Conservation (phyloP, 2,888 invertebrate genomes). For the Thelaira solivaga region DNA sequence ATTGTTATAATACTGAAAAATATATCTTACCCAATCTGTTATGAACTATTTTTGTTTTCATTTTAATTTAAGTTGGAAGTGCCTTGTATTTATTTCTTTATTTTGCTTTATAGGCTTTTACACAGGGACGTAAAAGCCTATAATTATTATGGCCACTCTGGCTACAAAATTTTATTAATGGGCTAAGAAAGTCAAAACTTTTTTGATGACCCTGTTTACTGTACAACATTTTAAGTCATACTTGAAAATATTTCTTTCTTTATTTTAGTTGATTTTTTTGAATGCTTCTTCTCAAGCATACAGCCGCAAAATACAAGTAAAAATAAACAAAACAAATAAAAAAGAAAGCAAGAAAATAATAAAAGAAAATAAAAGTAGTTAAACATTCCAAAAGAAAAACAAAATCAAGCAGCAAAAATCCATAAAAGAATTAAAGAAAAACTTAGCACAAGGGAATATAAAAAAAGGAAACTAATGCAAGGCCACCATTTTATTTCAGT, state of each 20-base stretch:
- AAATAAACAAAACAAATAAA: conserved; percentile 46
- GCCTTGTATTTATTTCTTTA: too few relatives aligned
- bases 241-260: conserved; percentile 46
- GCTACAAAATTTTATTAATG: too few relatives aligned
- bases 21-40: too few relatives aligned
- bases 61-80: too few relatives aligned
- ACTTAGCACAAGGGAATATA: conserved; percentile 15
- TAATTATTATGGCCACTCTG: too few relatives aligned
- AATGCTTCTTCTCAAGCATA: conserved; percentile 44
- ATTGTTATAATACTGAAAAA: too few relatives aligned
- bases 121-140: too few relatives aligned
- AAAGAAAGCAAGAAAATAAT: conserved; percentile 28
- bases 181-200: too few relatives aligned
- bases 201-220: conserved; percentile 23
- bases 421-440: conserved; percentile 22
- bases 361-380: neutral
- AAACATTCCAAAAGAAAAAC: too few relatives aligned
- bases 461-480: conserved; percentile 61
- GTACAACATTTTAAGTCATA: conserved; percentile 25
- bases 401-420: conserved; percentile 49
- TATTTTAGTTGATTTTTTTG: conserved; percentile 27
- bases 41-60: too few relatives aligned
- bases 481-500: conserved; percentile 65
- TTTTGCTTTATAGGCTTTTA: too few relatives aligned
- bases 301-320: conserved; percentile 63